Base-by-base conservation (phyloP, 2,888 invertebrate genomes). In the Lysandra coridon region DNA sequence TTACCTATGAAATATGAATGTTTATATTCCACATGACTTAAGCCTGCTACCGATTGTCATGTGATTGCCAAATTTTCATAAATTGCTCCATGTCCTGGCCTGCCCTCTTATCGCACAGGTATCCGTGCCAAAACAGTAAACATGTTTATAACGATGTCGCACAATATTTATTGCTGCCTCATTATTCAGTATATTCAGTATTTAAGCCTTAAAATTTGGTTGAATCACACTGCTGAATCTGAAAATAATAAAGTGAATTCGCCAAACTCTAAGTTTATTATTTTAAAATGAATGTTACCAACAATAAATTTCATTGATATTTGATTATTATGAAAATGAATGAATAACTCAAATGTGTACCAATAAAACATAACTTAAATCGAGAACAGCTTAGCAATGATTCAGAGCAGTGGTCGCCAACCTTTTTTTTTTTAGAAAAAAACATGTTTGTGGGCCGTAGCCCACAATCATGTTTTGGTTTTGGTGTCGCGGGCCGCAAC, bases 91-190 rank as follows among this genome's bases (percentile, higher is more conserved):
- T 44, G 75, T 49, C 49, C 74, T n/a, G 30, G 2, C n/a, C 53
- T 44, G 75, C 75, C 30, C 53, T n/a, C 53, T 53, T 75, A 75
- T 30, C 49, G 37, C 40, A n/a, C 4, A 53, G 40, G 74, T 44
- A 4, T 14, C 53, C 14, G 75, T 75, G 53, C 75, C 75, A 75
- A 75, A 49, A 44, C 75, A 14, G 49, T 49, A 75, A 75, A 75
- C 53, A 75, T 44, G 44, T 75, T 75, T 75, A 75, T 49, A 30
- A 75, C 75, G 12, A 75, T 23, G 30, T 53, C 75, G 30, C 75
- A 53, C 30, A 30, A 74, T 23, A 49, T 74, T 74, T 49, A 49
- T 23, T 44, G 74, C n/a, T 12, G 49, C 12, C 44, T 74, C 44
- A 74, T 74, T n/a, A 74, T 23, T 40, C 44, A 74, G 23, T 44